These are phyloP conservation scores for Camelus bactrianus DNA, from an alignment of 2,113 vertebrate genomes.

Conservation along the genomic window DNA sequence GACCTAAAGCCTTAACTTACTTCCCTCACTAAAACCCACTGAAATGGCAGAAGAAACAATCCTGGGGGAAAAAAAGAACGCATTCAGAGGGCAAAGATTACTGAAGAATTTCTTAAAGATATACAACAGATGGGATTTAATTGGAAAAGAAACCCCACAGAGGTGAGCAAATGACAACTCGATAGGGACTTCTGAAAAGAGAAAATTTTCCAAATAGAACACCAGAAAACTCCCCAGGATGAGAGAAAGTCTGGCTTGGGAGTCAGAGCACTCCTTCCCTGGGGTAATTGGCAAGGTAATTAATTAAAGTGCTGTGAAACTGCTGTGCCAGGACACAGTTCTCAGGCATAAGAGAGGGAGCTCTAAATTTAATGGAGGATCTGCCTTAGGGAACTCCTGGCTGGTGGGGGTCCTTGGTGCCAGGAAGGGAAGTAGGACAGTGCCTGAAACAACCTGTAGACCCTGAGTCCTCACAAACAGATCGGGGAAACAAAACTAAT, in stretches of 20 bases:
- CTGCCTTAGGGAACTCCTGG: background rate
- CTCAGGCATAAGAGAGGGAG: background rate
- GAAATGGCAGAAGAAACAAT: slow-evolving; percentile 16
- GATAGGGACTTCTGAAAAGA: slow-evolving; percentile 28
- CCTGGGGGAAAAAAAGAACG: slow-evolving; percentile 19
- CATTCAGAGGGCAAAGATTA: background rate
- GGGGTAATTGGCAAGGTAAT: slow-evolving; percentile 47
- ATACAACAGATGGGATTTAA: slow-evolving; percentile 77
- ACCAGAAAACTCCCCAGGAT: background rate
- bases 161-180: slow-evolving; percentile 65
- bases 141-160: slow-evolving; percentile 64
- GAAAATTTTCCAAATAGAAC: slow-evolving; percentile 48
- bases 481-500: background rate
- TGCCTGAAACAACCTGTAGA: background rate
- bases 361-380: background rate
- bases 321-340: background rate
- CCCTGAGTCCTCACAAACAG: background rate
- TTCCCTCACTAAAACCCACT: background rate
- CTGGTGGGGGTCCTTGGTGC: background rate
- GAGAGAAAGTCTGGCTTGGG: background rate
- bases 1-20: background rate
- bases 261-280: slow-evolving; percentile 15
- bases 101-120: slow-evolving; percentile 42
- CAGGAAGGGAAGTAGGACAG: slow-evolving; percentile 11
- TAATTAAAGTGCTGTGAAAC: slow-evolving; percentile 51